phyloP scores from a whole-genome alignment of 1,140 invertebrate genomes.

The Nasonia giraulti region DNA sequence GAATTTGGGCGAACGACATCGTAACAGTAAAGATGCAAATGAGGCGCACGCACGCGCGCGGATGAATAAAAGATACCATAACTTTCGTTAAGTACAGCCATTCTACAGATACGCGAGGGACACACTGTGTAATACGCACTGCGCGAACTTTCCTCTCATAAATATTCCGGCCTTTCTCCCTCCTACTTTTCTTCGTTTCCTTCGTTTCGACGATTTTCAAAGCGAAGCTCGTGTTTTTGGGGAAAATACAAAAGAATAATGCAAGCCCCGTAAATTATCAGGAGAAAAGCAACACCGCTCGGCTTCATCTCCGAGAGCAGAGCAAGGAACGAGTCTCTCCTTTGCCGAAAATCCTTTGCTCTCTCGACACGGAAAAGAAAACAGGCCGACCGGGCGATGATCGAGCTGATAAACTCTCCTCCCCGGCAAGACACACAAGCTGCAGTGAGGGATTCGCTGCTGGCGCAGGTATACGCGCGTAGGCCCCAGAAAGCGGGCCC shows the following conservation, averaged over 20 bases:
- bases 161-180: neutral
- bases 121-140: neutral
- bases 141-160: conserved; percentile 11
- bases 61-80: conserved; percentile 28
- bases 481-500: conserved; percentile 6
- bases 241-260: too few relatives aligned
- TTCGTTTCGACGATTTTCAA: neutral
- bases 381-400: neutral
- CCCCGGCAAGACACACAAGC: neutral
- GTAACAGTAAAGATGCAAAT: conserved; percentile 19
- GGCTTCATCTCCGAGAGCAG: too few relatives aligned
- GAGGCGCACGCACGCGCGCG: neutral
- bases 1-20: conserved; percentile 10
- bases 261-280: too few relatives aligned
- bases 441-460: neutral
- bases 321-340: neutral
- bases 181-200: neutral
- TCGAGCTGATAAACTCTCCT: neutral
- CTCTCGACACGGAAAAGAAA: neutral
- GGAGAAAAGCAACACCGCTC: too few relatives aligned
- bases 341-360: neutral
- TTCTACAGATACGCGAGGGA: neutral
- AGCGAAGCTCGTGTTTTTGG: too few relatives aligned
- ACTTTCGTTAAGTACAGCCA: conserved; percentile 17
- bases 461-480: neutral